Base-by-base conservation (phyloP, 2,888 invertebrate genomes). In the Trichopria drosophilae region DNA sequence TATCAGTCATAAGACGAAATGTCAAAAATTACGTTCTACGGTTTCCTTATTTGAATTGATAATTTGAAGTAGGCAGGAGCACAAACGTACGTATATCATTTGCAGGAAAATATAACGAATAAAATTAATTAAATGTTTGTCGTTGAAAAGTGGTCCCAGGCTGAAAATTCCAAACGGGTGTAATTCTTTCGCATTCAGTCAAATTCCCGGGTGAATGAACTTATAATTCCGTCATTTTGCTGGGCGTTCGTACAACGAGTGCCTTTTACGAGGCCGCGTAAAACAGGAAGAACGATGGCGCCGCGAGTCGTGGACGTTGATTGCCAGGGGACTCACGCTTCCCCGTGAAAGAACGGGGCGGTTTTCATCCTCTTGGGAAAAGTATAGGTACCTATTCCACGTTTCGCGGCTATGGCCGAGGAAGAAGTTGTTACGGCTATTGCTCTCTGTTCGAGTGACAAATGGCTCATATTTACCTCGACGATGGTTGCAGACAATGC, bases 401-500 rank as follows among this genome's bases (percentile, higher is more conserved):
- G 44, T 44, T 53, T 40, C 42, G 45, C 44, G 50, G 46, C 53
- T 47, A 55, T 57, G 56, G 56, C 50, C 58, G 61, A 59, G 61
- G 60, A 67, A 67, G 68, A 68, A 67, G 66, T 69, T 69, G 69
- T 69, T 65, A 67, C 43, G 59, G 64, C 72, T 65, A 71, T 71
- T 66, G 67, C 62, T 71, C 67, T 67, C 66, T 67, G 66, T 65
- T 66, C 61, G 60, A 61, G 70, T 67, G 66, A 71, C 69, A 68
- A 61, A 71, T 68, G 64, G 68, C 67, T 68, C 69, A 71, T 71
- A 71, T 72, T 71, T 68, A 71, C 68, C 64, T 62, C 63, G 67
- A 66, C 66, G 61, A 56, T 57, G 42, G 66, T 62, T 64, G 64
- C 64, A 66, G 66, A 61, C 59, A 59, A 55, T 49, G 50, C 53